Evolutionary conservation across 2,797 vertebrate species (phyloP).

Genomic region (Hafferia zeledoni): DNA sequence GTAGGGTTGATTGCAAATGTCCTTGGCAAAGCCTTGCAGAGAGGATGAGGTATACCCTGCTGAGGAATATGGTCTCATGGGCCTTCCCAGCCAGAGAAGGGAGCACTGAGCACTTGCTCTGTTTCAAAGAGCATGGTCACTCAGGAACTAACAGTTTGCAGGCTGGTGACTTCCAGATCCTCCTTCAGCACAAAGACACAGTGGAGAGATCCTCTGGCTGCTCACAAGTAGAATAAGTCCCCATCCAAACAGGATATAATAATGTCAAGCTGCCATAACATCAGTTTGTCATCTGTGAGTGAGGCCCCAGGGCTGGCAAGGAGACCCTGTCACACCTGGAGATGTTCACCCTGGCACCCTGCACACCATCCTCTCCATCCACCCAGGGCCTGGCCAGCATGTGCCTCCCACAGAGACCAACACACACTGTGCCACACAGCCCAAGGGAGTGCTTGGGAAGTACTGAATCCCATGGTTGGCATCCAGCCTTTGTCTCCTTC

Average conservation of each 20-base stretch:
- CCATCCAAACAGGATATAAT: background rate
- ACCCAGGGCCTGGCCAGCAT: background rate
- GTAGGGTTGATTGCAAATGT: background rate
- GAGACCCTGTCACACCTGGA: background rate
- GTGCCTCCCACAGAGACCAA: background rate
- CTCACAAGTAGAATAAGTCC: background rate
- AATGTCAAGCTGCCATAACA: background rate
- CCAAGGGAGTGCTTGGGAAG: background rate
- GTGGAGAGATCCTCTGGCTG: background rate
- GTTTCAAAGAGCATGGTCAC: background rate
- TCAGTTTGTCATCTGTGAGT: background rate
- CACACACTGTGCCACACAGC: background rate
- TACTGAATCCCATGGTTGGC: background rate
- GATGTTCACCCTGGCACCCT: background rate
- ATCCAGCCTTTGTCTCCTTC: background rate
- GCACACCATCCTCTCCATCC: background rate
- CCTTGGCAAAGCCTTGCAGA: background rate
- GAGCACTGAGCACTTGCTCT: background rate
- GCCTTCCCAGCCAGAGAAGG: background rate
- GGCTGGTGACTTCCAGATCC: background rate
- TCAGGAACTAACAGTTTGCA: background rate
- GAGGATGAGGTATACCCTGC: background rate
- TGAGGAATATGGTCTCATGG: background rate
- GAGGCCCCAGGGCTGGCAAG: background rate
- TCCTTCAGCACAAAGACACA: background rate